Base-by-base conservation (phyloP, 2,113 vertebrate species). In the Phyllostomus hastatus region DNA sequence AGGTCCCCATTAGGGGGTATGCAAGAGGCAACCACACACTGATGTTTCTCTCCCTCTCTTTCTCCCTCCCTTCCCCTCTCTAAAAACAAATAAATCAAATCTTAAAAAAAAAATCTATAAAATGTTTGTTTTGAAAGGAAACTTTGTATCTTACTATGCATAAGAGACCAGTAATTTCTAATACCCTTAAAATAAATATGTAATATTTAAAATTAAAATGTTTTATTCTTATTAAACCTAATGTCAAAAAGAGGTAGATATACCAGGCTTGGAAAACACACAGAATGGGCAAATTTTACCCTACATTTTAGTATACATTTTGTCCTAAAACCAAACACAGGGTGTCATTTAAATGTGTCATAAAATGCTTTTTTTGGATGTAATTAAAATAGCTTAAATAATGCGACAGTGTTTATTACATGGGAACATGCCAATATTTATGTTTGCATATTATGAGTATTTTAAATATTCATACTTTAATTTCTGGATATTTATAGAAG, bases 91-190 rank as follows among this genome's bases (percentile, higher is more conserved):
- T 57, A 57, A 59, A 59, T 19, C 24, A 24, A 59, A 59, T 59
- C 7, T 59, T 59, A 24, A 8, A 57, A 57, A 61, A 61, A 94
- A n/a, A n/a, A n/a, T 76, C 48, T 81, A 88, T 79, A 59, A 72
- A 83, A 46, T 70, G 31, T 24, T 83, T 90, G 66, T 88, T 73
- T 88, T 94, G n/a, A 84, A 89, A 95, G 86, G 41, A 86, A 86
- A 75, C 11, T 89, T 59, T 64, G 48, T 67, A 91, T 54, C 3
- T 43, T 70, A 46, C 46, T 48, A 28, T 87, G 90, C 66, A 57
- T 31, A 12, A 88, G 28, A 50, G 22, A 35, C 19, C 6, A 72
- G 10, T 43, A 50, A 66, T 84, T 97, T 64, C 38, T 64, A 76
- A 88, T 81, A 38, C 15, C 24, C 43, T 82, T 92, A 64, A 85